Conservation (phyloP, 2,888 invertebrate genomes). For the Drosophila austrosaltans region DNA sequence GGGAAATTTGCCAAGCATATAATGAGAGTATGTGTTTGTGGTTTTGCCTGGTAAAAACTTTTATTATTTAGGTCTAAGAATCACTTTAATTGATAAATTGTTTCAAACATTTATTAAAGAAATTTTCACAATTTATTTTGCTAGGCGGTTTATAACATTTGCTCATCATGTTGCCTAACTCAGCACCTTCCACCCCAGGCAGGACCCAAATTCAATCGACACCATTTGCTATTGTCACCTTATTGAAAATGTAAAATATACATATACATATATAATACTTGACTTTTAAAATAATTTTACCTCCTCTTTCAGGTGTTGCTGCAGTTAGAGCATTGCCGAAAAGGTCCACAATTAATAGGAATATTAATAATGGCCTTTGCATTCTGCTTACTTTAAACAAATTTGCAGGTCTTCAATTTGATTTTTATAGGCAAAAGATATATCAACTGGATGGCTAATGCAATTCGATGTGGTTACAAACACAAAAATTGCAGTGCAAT, state of each 20-base stretch:
- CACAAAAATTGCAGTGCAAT: no score
- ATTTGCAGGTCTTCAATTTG: background rate
- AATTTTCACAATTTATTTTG: background rate
- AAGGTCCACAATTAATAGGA: background rate
- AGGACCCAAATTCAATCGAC: conserved; percentile 9
- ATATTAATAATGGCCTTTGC: background rate
- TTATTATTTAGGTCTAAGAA: conserved; percentile 8
- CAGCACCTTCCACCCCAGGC: conserved; percentile 12
- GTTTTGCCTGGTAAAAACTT: conserved; percentile 19
- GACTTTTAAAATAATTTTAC: background rate
- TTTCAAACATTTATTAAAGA: background rate
- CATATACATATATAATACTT: no score
- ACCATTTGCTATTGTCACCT: conserved; percentile 1
- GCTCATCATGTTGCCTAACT: no score
- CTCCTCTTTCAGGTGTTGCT: background rate
- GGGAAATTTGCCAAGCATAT: conserved; percentile 35
- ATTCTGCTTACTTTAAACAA: background rate
- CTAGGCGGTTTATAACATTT: background rate
- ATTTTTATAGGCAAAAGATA: background rate
- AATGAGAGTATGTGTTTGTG: conserved; percentile 28
- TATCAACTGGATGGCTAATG: background rate
- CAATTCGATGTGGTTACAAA: background rate
- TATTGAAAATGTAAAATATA: no score
- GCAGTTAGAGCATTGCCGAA: background rate
- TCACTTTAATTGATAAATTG: conserved; percentile 10